Evolutionary conservation across 2,113 vertebrate genomes (phyloP), one percentile per base, ranked within the genome.

Genomic region (Theristicus caerulescens): DNA sequence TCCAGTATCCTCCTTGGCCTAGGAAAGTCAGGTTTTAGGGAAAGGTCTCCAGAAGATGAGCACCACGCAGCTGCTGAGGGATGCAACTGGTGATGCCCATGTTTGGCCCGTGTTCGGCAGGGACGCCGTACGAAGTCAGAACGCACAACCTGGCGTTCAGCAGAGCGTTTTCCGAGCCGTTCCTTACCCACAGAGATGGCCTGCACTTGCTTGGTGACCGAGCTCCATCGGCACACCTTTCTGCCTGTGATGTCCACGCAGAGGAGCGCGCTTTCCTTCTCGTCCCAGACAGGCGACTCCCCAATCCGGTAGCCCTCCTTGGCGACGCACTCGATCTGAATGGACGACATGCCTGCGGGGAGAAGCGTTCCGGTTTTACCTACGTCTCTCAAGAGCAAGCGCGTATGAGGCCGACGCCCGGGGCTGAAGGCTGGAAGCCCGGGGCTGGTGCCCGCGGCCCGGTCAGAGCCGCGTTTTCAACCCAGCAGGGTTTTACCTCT

Each of bases 251-350:
- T 99, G 82, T 99, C 99, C 31, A 99, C 99, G 25, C 90, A 99
- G 3, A 99, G 90, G 13, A 99, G 98, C 9, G 96, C 98, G 31
- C 95, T 95, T 16, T 98, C 98, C 15, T 97, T 97, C 93, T 99
- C 99, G 67, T 99, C 99, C 99, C 99, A 99, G 46, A 99, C 94
- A 0, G 99, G 99, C 36, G 99, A 98, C 95, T 99, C 99, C 31
- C 98, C 99, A 27, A 99, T 67, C 80, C 93, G 25, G 94, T 86
- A 97, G 16, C 95, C 90, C 65, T 97, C 96, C 14, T 70, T 94
- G 88, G 98, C 96, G 12, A 99, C 89, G 64, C 98, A 98, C 81
- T 99, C 98, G 10, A 99, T 96, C 95, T 98, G 98, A 40, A 99
- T 25, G 13, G 98, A 98, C 1, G 98, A 98, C 99, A 99, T 99